Conservation (phyloP, 2,888 invertebrate species). For the Papilio demoleus region DNA sequence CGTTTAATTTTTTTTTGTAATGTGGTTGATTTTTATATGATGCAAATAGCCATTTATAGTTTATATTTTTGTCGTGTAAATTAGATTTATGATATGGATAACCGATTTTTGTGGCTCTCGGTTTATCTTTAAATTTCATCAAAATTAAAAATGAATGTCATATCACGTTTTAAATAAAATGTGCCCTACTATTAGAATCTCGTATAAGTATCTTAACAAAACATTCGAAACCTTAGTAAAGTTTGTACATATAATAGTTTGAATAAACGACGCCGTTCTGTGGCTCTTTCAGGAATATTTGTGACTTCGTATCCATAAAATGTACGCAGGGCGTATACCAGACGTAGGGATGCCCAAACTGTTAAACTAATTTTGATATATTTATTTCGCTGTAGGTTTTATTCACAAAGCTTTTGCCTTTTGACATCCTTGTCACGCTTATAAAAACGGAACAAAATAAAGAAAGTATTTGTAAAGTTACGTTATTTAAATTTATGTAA, state of each 20-base stretch:
- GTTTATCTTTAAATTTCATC: not conserved
- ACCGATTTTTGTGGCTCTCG: not conserved
- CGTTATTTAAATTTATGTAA: not conserved
- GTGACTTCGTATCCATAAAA: too few relatives aligned
- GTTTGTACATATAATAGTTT: not conserved
- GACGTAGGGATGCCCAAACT: too few relatives aligned
- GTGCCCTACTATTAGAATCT: not conserved
- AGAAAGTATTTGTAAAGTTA: too few relatives aligned
- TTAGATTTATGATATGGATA: not conserved
- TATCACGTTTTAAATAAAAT: not conserved
- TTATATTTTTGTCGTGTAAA: not conserved
- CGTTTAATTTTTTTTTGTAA: not conserved
- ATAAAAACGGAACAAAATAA: too few relatives aligned
- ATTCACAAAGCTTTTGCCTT: too few relatives aligned
- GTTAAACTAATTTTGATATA: too few relatives aligned
- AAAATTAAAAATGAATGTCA: too few relatives aligned
- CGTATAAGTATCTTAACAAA: not conserved
- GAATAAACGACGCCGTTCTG: too few relatives aligned
- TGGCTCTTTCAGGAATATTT: too few relatives aligned
- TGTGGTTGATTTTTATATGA: not conserved
- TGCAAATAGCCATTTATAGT: constrained; percentile 1
- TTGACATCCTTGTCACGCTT: too few relatives aligned
- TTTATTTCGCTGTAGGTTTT: too few relatives aligned
- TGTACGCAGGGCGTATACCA: too few relatives aligned
- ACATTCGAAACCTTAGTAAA: not conserved